phyloP scores from a whole-genome alignment of 2,888 invertebrate species.

The Luffia ferchaultella region DNA sequence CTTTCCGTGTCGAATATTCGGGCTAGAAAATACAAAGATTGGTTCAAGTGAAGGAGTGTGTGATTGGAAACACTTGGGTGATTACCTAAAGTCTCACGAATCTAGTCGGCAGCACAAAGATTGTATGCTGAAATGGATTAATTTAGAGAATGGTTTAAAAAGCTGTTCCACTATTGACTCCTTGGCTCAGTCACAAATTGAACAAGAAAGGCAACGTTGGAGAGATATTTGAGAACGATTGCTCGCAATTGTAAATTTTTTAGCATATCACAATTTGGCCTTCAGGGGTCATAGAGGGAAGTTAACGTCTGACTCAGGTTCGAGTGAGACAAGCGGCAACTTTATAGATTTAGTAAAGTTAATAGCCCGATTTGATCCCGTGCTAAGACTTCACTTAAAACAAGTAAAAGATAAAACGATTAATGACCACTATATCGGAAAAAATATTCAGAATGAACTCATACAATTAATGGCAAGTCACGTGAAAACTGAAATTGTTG shows the following conservation, averaged over 20 bases:
- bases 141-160: conserved; percentile 9
- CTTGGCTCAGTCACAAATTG: conserved; percentile 9
- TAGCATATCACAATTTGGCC: conserved; percentile 12
- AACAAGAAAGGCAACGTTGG: conserved; percentile 10
- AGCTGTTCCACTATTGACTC: conserved; percentile 3
- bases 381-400: conserved; percentile 9
- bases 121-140: conserved; percentile 9
- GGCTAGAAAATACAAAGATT: conserved; percentile 7
- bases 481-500: conserved; percentile 8
- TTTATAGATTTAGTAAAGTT: conserved; percentile 4
- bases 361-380: conserved; percentile 10
- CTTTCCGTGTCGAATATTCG: conserved; percentile 7
- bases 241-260: conserved; percentile 10
- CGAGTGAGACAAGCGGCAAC: conserved; percentile 9
- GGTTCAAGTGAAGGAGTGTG: conserved; percentile 8
- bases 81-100: conserved; percentile 2
- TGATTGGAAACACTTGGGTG: conserved; percentile 6
- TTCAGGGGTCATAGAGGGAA: conserved; percentile 10
- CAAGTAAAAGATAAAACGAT: conserved; percentile 11
- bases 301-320: conserved; percentile 7
- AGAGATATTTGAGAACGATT: conserved; percentile 8
- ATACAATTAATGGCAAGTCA: conserved; percentile 13
- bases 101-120: conserved; percentile 5
- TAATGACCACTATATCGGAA: conserved; percentile 14
- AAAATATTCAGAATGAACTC: conserved; percentile 16